These are phyloP conservation scores for Anastrepha obliqua DNA, from an alignment of 1,140 invertebrate species.

Conservation along the genomic window DNA sequence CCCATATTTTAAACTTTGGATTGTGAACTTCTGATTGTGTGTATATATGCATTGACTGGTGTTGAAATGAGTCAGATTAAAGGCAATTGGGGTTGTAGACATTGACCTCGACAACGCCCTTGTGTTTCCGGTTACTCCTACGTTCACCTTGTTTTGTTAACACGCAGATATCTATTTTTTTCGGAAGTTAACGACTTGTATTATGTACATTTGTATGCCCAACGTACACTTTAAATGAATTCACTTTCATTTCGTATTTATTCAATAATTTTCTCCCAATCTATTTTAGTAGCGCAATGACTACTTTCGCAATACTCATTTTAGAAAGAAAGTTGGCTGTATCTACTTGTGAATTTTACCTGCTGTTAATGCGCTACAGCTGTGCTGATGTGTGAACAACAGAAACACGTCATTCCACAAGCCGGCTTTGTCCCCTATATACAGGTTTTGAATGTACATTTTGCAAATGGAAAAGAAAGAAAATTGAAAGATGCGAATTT, in stretches of 20 bases:
- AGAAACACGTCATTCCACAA: neutral
- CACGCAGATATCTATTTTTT: neutral
- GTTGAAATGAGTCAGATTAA: neutral
- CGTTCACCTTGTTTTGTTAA: neutral
- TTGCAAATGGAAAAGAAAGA: too few species aligned
- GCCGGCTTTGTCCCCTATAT: neutral
- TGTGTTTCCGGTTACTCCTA: neutral
- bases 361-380: neutral
- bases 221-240: neutral
- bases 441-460: too few species aligned
- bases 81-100: neutral
- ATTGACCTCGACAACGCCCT: constrained; percentile 44
- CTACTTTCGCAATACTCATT: neutral
- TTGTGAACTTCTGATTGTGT: neutral
- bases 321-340: constrained; percentile 14
- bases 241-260: constrained; percentile 8
- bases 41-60: neutral
- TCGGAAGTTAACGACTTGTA: neutral
- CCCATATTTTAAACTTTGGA: neutral
- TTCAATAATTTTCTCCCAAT: neutral
- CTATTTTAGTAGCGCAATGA: neutral
- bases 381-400: neutral
- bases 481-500: too few species aligned
- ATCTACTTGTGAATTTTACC: neutral
- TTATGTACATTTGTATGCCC: neutral